These are phyloP conservation scores for Gymnogyps californianus DNA, from an alignment of 2,113 vertebrate genomes.

Conservation along the genomic window DNA sequence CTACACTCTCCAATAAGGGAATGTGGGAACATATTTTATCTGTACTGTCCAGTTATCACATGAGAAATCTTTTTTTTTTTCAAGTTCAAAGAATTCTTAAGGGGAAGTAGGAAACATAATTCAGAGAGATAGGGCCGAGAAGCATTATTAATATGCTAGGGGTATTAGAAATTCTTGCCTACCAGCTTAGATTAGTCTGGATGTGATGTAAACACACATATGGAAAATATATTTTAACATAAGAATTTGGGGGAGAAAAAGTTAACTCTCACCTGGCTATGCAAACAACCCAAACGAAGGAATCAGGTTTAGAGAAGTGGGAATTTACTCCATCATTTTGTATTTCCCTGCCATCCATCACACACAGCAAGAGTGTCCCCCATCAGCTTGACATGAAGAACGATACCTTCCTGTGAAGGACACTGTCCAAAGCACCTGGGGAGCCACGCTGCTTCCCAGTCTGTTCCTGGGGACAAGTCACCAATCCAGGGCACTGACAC, in stretches of 20 bases:
- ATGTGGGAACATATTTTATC: not conserved
- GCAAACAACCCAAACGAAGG: not conserved
- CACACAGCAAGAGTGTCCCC: not conserved
- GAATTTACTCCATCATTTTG: not conserved
- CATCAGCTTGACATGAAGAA: not conserved
- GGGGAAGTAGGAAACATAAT: not conserved
- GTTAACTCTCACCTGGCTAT: not conserved
- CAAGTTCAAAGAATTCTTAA: not conserved
- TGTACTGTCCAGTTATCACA: constrained; percentile 10
- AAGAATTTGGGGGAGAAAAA: not conserved
- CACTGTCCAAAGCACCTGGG: not conserved
- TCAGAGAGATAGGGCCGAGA: not conserved
- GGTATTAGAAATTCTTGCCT: not conserved
- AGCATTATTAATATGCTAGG: not conserved
- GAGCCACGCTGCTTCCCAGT: not conserved
- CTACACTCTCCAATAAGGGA: not conserved
- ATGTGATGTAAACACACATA: not conserved
- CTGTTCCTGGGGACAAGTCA: not conserved
- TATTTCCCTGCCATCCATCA: not conserved
- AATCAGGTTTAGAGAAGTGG: not conserved
- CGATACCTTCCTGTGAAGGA: not conserved
- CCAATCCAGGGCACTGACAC: not conserved
- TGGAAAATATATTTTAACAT: not conserved
- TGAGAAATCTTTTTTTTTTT: not conserved
- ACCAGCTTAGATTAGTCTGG: not conserved